Conservation (phyloP, 2,113 vertebrate species). For the Picathartes gymnocephalus region DNA sequence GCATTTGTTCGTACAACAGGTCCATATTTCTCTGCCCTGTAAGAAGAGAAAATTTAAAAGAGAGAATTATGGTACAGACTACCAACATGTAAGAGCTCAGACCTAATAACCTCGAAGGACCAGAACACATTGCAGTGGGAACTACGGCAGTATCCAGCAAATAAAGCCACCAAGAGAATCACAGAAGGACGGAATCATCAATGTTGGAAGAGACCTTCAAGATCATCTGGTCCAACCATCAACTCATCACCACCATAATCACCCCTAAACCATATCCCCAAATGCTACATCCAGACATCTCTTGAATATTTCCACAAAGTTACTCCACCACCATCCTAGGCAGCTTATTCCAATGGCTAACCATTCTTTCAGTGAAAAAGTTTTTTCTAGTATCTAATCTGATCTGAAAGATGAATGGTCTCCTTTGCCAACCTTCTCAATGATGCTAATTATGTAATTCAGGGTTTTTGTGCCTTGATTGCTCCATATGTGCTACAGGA, state of each 20-base stretch:
- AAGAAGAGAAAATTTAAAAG: neutral
- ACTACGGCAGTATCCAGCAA: neutral
- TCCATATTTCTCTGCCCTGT: slow-evolving; percentile 75
- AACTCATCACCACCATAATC: neutral
- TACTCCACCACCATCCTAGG: neutral
- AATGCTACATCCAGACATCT: accelerated
- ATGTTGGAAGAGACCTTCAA: neutral
- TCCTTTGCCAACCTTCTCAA: neutral
- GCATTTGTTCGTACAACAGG: slow-evolving; percentile 72
- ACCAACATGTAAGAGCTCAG: neutral
- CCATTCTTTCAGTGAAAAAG: neutral
- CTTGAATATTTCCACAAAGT: neutral
- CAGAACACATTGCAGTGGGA: neutral
- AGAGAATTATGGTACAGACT: neutral
- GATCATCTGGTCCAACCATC: neutral
- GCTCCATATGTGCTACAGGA: neutral
- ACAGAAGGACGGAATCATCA: neutral
- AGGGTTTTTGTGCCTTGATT: neutral
- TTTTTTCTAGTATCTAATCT: neutral
- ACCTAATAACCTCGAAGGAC: neutral
- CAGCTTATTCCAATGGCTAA: neutral
- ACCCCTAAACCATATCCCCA: neutral
- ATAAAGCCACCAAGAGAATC: neutral
- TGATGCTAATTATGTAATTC: neutral
- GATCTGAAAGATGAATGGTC: neutral